These are phyloP conservation scores for Cheilosia grossa DNA, from an alignment of 2,888 invertebrate genomes.

Conservation along the genomic window DNA sequence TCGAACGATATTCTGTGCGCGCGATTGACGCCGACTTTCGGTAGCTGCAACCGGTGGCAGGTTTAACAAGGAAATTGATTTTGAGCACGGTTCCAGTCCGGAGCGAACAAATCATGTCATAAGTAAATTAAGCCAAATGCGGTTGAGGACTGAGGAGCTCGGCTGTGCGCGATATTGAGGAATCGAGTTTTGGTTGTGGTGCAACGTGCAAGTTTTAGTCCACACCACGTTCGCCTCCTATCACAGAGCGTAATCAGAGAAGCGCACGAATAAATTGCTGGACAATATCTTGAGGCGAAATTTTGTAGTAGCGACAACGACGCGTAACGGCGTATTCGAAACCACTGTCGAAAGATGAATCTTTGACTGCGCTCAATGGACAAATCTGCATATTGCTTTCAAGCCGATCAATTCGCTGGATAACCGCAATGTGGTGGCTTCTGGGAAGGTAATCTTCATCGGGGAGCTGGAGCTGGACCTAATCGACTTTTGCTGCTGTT, in stretches of 20 bases:
- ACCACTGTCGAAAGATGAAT: constrained; percentile 66
- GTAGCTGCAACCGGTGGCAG: constrained; percentile 72
- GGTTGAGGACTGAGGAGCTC: constrained; percentile 22
- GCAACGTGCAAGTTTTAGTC: constrained; percentile 15
- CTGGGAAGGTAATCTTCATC: constrained; percentile 72
- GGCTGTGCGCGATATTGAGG: constrained; percentile 68
- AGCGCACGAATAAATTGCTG: constrained; percentile 74
- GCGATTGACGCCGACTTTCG: constrained; percentile 68
- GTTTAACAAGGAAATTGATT: constrained; percentile 74
- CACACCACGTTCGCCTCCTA: constrained; percentile 35
- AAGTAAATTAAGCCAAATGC: constrained; percentile 73
- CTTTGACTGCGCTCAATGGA: constrained; percentile 60
- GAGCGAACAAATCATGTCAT: constrained; percentile 67
- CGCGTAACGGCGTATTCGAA: constrained; percentile 72
- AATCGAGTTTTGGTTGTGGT: constrained; percentile 57
- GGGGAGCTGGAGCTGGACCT: constrained; percentile 44
- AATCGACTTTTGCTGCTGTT: constrained; percentile 72
- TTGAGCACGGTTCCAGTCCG: constrained; percentile 58
- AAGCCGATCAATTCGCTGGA: constrained; percentile 64
- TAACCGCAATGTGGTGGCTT: constrained; percentile 54
- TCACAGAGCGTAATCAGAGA: constrained; percentile 72
- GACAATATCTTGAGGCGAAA: constrained; percentile 70
- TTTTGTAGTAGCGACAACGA: constrained; percentile 58
- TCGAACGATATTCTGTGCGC: constrained; percentile 38
- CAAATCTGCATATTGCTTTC: constrained; percentile 73